Evolutionary conservation across 1,140 invertebrate genomes (phyloP).

Genomic region (Lordiphosa collinella): DNA sequence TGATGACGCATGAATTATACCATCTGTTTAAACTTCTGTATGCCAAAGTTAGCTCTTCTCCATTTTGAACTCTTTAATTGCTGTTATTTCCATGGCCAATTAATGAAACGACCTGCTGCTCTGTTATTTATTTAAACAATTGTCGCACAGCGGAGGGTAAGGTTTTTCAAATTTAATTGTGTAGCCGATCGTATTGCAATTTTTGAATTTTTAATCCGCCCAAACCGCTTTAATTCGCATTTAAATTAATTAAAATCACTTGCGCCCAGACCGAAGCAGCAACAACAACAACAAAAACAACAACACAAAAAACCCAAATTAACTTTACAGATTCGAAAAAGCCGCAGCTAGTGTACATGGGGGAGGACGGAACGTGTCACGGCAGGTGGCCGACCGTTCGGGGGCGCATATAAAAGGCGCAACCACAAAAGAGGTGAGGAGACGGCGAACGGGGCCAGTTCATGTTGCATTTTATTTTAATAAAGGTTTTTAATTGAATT

Average conservation of each 20-base stretch:
- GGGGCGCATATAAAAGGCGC: constrained; percentile 46
- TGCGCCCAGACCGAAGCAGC: constrained; percentile 45
- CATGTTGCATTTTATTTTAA: constrained; percentile 73
- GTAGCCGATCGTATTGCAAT: constrained; percentile 40
- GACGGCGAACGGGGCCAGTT: constrained; percentile 19
- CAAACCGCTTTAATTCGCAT: constrained; percentile 70
- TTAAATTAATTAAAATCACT: constrained; percentile 78
- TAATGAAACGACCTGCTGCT: constrained; percentile 29
- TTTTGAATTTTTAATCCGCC: constrained; percentile 70
- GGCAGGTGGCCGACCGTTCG: constrained; percentile 45
- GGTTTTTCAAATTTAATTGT: constrained; percentile 62
- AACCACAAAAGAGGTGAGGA: constrained; percentile 40
- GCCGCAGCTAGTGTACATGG: constrained; percentile 39
- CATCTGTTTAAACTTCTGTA: too few species aligned
- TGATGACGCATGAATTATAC: too few species aligned
- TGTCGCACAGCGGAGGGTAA: not conserved
- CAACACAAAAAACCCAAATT: constrained; percentile 62
- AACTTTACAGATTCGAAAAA: constrained; percentile 66
- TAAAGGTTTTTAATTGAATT: constrained; percentile 78
- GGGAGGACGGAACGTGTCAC: constrained; percentile 14
- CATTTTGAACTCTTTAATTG: not conserved
- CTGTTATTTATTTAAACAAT: constrained; percentile 26
- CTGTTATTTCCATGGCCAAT: constrained; percentile 33
- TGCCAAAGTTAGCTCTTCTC: too few species aligned
- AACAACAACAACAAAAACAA: constrained; percentile 30